Base-by-base conservation (phyloP, 1,140 invertebrate species). In the Trichoplusia ni region DNA sequence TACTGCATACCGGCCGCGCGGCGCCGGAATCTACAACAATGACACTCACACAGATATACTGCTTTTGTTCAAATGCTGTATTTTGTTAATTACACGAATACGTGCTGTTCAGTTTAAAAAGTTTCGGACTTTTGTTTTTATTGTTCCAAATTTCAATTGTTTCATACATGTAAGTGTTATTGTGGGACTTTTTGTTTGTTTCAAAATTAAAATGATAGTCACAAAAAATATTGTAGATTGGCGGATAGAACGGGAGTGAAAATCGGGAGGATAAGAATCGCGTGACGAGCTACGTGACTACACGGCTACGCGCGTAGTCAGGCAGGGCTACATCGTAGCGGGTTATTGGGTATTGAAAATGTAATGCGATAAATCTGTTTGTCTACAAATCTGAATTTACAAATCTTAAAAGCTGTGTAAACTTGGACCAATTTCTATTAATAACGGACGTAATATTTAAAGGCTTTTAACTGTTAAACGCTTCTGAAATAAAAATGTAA, bases 41-140 rank as follows among this genome's bases (percentile, higher is more conserved):
- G 21, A 25, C 11, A 14, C 44, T 13, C 42, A 14, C 18, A 25
- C 46, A 31, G 46, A 49, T 31, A 18, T 14, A 14, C 46, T 2
- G 16, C 16, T 49, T 44, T 49, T 49, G 46, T 33, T 49, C 46
- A 49, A 49, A 19, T 49, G 14, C 27, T 27, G 46, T 49, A 49
- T 33, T 33, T 33, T 33, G 46, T 49, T 49, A 49, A 49, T 49
- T 31, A 49, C 31, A 49, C 18, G 33, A 25, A 49, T 47, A 21
- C 5, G 2, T 49, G 29, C 44, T 16, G 14, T 18, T 49, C n/a
- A 29, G 44, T 47, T 47, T 47, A 8, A 33, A 49, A 49, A 47
- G 11, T 47, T 33, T 18, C 11, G 18, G 46, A 19, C 8, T 44
- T 44, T 44, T 21, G 18, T 44, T 44, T 42, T 21, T 44, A 11